These are phyloP conservation scores for Pandemis corylana DNA, from an alignment of 2,888 invertebrate species.

Conservation along the genomic window DNA sequence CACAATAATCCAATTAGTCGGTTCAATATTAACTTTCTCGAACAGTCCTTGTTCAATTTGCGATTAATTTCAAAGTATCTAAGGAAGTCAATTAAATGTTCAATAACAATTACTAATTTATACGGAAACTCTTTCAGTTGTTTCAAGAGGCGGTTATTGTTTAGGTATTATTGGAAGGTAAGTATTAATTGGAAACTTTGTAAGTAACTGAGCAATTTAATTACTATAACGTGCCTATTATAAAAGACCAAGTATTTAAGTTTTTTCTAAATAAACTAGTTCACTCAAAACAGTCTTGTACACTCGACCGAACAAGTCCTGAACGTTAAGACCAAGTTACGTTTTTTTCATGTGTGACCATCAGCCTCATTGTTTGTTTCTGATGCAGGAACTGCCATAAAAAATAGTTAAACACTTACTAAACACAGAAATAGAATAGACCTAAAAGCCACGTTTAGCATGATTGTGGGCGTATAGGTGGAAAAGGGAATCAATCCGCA, in stretches of 20 bases:
- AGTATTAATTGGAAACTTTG: constrained; percentile 26
- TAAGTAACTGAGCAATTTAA: not conserved
- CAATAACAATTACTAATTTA: constrained; percentile 34
- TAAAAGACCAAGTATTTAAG: not conserved
- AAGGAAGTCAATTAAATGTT: constrained; percentile 36
- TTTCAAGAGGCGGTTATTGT: constrained; percentile 30
- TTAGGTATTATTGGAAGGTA: constrained; percentile 25
- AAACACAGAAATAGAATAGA: no score
- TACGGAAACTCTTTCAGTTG: constrained; percentile 35
- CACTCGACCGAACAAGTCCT: no score
- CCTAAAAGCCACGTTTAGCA: no score
- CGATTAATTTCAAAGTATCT: constrained; percentile 35
- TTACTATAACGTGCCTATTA: not conserved
- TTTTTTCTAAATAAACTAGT: no score
- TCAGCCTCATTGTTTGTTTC: no score
- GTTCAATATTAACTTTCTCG: constrained; percentile 12
- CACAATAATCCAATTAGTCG: constrained; percentile 7
- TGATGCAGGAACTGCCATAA: no score
- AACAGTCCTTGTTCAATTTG: constrained; percentile 23
- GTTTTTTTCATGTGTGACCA: no score
- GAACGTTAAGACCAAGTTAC: no score
- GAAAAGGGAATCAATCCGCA: no score
- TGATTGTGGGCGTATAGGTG: no score
- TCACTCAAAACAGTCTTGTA: no score
- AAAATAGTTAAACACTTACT: no score